Percentiles rank a stretch among this genome's conserved stretches.
Evolutionary conservation across 2,797 vertebrate genomes (phyloP).

Genomic region (Gymnothorax javanicus): DNA sequence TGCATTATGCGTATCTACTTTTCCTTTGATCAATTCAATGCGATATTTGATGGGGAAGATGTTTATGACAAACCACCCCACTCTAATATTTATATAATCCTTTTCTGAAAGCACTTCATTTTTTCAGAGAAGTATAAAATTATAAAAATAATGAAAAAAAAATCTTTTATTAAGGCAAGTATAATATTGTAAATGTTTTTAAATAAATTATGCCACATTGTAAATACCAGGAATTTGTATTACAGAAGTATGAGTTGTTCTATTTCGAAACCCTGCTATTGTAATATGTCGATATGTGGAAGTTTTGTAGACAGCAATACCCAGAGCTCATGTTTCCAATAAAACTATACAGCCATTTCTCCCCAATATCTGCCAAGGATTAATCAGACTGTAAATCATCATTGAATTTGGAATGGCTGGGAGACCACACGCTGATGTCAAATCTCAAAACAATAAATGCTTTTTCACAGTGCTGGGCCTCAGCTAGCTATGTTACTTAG

Average conservation of each 20-base stretch:
- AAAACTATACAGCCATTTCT: conserved; percentile 47
- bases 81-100: conserved; percentile 54
- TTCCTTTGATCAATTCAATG: conserved; percentile 61
- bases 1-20: conserved; percentile 60
- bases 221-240: conserved; percentile 73
- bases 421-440: conserved; percentile 46
- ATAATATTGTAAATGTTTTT: conserved; percentile 73
- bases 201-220: conserved; percentile 75
- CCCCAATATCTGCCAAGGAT: conserved; percentile 40
- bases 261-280: conserved; percentile 46
- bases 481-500: conserved; percentile 58
- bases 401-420: conserved; percentile 1
- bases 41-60: conserved; percentile 58
- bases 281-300: conserved; percentile 45
- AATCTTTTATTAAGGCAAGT: conserved; percentile 70
- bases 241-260: conserved; percentile 64
- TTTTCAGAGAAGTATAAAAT: conserved; percentile 63
- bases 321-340: conserved; percentile 51
- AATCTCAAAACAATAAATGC: conserved; percentile 53
- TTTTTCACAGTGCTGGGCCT: conserved; percentile 63
- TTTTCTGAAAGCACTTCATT: conserved; percentile 76
- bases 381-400: conserved; percentile 10
- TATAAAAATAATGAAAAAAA: conserved; percentile 63
- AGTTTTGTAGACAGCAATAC: conserved; percentile 58
- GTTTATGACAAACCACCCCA: conserved; percentile 58